Evolutionary conservation across 1,140 invertebrate species (phyloP).

Genomic region (Whitmania pigra): DNA sequence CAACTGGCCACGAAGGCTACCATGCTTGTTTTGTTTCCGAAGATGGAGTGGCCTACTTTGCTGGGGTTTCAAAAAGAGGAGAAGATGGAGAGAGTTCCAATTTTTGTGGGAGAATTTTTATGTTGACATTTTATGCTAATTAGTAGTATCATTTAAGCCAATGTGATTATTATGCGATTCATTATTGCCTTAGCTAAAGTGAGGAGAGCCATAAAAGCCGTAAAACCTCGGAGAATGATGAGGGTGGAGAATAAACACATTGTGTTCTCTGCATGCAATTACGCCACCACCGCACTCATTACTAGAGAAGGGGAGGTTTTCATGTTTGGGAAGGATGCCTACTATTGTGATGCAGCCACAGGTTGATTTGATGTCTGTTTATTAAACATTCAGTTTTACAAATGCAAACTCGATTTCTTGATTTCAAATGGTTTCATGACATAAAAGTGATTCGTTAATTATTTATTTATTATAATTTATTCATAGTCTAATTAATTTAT

Average conservation of each 20-base stretch:
- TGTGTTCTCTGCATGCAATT: slow-evolving; percentile 73
- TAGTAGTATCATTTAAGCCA: neutral
- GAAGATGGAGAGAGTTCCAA: slow-evolving; percentile 69
- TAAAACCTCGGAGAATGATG: slow-evolving; percentile 79
- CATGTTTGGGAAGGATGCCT: slow-evolving; percentile 88
- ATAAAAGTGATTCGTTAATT: no score
- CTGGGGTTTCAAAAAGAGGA: slow-evolving; percentile 73
- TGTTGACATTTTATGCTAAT: neutral
- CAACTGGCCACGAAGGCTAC: slow-evolving; percentile 80
- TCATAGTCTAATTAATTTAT: no score
- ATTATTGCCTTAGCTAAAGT: slow-evolving; percentile 50
- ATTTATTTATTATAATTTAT: no score
- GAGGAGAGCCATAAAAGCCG: slow-evolving; percentile 71
- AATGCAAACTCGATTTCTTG: no score
- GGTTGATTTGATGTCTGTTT: slow-evolving; percentile 41
- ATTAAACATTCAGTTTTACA: neutral
- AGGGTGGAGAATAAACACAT: slow-evolving; percentile 75
- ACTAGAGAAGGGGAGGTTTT: slow-evolving; percentile 73
- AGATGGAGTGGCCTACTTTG: slow-evolving; percentile 74
- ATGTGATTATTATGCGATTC: neutral
- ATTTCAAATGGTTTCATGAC: no score
- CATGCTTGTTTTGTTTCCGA: slow-evolving; percentile 76
- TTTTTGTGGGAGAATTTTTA: slow-evolving; percentile 30
- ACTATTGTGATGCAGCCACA: slow-evolving; percentile 64
- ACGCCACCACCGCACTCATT: slow-evolving; percentile 80